Evolutionary conservation across 1,140 invertebrate genomes (phyloP).

Genomic region (Dreissena rostriformis): DNA sequence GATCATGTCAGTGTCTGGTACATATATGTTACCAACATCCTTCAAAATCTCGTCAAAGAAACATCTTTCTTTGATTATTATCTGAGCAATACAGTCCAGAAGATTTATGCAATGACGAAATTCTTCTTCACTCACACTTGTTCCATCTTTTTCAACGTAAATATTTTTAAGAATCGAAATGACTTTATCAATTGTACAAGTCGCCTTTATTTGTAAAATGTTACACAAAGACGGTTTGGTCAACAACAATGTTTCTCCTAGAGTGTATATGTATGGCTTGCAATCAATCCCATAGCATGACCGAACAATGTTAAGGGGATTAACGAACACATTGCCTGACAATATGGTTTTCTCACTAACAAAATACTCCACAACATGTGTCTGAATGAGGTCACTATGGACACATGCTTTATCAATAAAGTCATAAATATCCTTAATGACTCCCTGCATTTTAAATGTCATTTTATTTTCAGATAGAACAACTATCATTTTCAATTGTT

Average conservation of each 20-base stretch:
- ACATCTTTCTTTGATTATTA: neutral
- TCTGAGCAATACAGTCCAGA: constrained; percentile 23
- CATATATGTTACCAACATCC: neutral
- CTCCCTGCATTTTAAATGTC: neutral
- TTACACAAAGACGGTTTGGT: constrained; percentile 24
- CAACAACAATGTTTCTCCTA: constrained; percentile 16
- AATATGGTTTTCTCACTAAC: neutral
- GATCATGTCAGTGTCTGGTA: neutral
- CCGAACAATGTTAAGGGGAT: neutral
- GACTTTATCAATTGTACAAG: constrained; percentile 13
- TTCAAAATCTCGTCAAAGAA: constrained; percentile 5
- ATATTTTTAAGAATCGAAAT: constrained; percentile 13
- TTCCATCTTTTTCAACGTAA: neutral
- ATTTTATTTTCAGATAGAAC: neutral
- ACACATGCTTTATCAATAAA: constrained; percentile 36
- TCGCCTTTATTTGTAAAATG: constrained; percentile 48
- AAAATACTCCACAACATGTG: no score
- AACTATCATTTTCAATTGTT: constrained; percentile 5
- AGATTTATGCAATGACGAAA: constrained; percentile 25
- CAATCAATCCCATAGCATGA: constrained; percentile 37
- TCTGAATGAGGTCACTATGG: neutral
- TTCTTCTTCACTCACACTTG: constrained; percentile 17
- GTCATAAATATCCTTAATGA: constrained; percentile 9
- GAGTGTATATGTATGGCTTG: constrained; percentile 58
- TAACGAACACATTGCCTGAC: neutral